Evolutionary conservation across 2,888 invertebrate species (phyloP).

Genomic region (Argynnis bischoffii): DNA sequence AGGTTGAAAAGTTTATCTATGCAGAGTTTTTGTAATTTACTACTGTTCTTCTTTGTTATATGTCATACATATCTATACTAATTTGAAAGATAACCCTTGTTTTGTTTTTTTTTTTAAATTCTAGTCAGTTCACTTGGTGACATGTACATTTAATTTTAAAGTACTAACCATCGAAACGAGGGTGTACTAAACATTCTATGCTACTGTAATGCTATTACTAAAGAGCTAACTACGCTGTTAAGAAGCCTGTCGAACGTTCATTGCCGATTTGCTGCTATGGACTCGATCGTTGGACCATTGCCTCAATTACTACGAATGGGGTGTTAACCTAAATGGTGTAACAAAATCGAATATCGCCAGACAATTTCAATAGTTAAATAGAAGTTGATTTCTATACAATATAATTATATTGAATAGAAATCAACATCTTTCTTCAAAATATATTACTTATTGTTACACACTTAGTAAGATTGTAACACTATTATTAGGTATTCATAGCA

Average conservation of each 20-base stretch:
- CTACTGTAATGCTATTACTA: constrained; percentile 42
- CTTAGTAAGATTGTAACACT: too few species aligned
- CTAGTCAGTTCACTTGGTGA: background rate
- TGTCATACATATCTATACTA: too few species aligned
- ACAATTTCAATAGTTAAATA: constrained; percentile 17
- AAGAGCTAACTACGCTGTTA: constrained; percentile 47
- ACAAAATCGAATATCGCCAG: constrained; percentile 21
- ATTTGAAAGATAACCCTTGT: too few species aligned
- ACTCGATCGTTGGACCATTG: constrained; percentile 25
- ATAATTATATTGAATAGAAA: background rate
- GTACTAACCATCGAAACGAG: constrained; percentile 5
- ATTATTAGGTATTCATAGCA: too few species aligned
- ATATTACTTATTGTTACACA: background rate
- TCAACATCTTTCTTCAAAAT: too few species aligned
- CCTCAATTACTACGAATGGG: constrained; percentile 30
- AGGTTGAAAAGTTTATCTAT: too few species aligned
- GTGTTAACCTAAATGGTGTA: constrained; percentile 30
- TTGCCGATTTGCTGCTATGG: constrained; percentile 32
- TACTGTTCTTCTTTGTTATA: too few species aligned
- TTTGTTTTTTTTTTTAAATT: too few species aligned
- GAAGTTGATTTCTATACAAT: constrained; percentile 28
- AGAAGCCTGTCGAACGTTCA: constrained; percentile 43
- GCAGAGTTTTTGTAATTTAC: too few species aligned
- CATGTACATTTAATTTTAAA: constrained; percentile 8
- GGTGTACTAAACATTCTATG: constrained; percentile 36